phyloP scores from a whole-genome alignment of 2,113 vertebrate species.

The Nothobranchius kuhntae region DNA sequence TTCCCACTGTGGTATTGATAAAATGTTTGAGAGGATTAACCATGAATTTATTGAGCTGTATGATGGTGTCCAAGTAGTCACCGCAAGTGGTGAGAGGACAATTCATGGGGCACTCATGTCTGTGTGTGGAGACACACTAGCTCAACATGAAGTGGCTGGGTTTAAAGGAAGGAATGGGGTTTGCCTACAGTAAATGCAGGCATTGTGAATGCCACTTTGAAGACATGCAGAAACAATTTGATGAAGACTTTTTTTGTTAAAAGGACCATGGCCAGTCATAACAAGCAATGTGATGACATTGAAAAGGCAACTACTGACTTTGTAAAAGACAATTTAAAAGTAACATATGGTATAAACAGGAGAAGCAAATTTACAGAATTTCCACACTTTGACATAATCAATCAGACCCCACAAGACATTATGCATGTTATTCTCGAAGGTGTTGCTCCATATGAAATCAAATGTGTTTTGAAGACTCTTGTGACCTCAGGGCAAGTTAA shows the following conservation, averaged over 20 bases:
- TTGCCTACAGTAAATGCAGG: too few species aligned
- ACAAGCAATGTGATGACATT: too few species aligned
- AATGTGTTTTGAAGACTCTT: not conserved
- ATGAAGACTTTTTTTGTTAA: too few species aligned
- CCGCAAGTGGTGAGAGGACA: slow-evolving; percentile 10
- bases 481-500: too few species aligned
- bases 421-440: slow-evolving; percentile 45
- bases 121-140: slow-evolving; percentile 23
- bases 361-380: slow-evolving; percentile 28
- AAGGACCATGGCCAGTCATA: too few species aligned
- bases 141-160: slow-evolving; percentile 13
- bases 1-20: slow-evolving; percentile 6
- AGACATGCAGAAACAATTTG: too few species aligned
- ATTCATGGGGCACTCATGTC: slow-evolving; percentile 11
- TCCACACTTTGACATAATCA: slow-evolving; percentile 37
- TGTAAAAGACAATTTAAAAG: too few species aligned
- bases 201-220: too few species aligned
- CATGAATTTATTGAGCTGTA: slow-evolving; percentile 1
- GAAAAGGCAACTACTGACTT: too few species aligned
- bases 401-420: slow-evolving; percentile 16
- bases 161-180: not conserved
- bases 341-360: too few species aligned
- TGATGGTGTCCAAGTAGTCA: slow-evolving; percentile 12
- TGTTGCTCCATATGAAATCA: slow-evolving; percentile 33
- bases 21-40: slow-evolving; percentile 16